Base-by-base conservation (phyloP, 2,888 invertebrate genomes). In the Quadroppia sp. region DNA sequence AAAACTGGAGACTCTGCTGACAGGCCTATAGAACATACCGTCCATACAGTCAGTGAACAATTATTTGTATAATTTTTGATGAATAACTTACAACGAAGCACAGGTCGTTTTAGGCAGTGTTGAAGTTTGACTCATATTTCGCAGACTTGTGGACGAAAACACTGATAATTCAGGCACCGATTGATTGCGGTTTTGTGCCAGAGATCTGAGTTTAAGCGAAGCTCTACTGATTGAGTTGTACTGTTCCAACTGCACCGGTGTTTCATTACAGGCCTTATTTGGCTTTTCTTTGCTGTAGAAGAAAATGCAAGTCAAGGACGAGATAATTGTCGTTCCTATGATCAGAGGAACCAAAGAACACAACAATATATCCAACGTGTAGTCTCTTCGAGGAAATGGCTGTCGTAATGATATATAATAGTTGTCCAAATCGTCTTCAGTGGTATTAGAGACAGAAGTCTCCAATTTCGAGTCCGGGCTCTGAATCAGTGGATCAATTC, bases 341-440 rank as follows among this genome's bases (percentile, higher is more conserved):
- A 88, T 81, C 77, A 88, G 84, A 0, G 91, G 91, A 17, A 89
- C 86, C 15, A 89, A 86, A 74, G 90, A 86, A 0, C 90, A 88
- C 2, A 89, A 87, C 0, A 87, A 85, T 77, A 90, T 84, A 80
- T 90, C 89, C 75, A 87, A 85, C 13, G 86, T 85, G 79, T 90
- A 90, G 79, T 88, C 89, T 64, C 91, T 84, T 40, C 85, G 82
- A 0, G 91, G 91, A 23, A 90, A 30, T 2, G 30, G 7, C 23
- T 67, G 40, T 67, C 40, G 20, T 40, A 67, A 23, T 23, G 67
- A 36, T 13, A 42, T 36, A 42, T 67, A 67, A 67, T 67, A 20
- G n/a, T 6, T 23, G 42, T 20, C n/a, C 11, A 36, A 67, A 1
- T 40, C 42, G n/a, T 36, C 83, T 69, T 23, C 20, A 17, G 17